Evolutionary conservation across 2,888 invertebrate species (phyloP), one percentile per base, ranked within the genome.

Genomic region (Alsophila aescularia): DNA sequence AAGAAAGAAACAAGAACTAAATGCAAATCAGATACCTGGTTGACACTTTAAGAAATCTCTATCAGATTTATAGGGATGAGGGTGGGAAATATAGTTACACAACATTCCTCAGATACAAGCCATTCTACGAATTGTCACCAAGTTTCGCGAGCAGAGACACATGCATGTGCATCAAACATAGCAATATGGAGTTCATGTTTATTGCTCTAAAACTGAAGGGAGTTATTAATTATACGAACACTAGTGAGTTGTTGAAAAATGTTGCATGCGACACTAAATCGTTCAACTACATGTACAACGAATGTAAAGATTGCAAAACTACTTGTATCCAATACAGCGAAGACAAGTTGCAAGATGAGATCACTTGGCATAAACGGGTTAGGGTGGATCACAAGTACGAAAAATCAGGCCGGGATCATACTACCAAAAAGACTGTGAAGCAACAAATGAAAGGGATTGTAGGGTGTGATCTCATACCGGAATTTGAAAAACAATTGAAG

Each of bases 381-480:
- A 36, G 42, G 13, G 31, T 36, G 12, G 21, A 37, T 27, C 34
- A 36, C 34, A 29, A 35, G 27, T 50, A 50, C 9, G 29, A 36
- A 36, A 50, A 42, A 21, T 10, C 12, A 10, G 50, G 36, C 14
- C 18, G 35, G 34, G 36, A 50, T 35, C 9, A 31, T 34, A 42
- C 29, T 12, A 50, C 31, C 14, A 52, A 44, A 18, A 52, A 44
- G 31, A 51, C 52, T 15, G 36, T 12, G 18, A 52, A 39, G 18
- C 37, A 43, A 32, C n/a, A 39, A 44, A 18, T 13, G 13, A 44
- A 21, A 18, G 52, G 52, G 9, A 52, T 37, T 10, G 32, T 52
- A 42, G 5, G 16, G n/a, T n/a, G n/a, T 5, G 13, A 44, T 8
- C 15, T 44, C 6, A 24, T 29, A 24, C 7, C 4, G 3, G 27